Conservation (phyloP, 64 coral and sea anemone species). For the Montipora cactus region DNA sequence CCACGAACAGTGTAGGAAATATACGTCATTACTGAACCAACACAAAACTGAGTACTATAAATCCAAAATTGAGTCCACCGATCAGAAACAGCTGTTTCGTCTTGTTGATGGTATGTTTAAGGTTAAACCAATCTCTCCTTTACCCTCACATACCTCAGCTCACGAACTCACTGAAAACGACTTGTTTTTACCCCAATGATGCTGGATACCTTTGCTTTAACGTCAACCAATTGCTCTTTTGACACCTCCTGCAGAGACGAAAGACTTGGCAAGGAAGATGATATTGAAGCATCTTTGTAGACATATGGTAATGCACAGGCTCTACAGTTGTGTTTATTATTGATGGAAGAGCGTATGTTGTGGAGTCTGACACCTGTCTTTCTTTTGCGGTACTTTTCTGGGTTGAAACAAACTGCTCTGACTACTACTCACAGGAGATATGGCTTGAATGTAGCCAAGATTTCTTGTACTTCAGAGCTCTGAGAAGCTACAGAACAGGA, state of each 20-base stretch:
- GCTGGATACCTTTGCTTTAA: conserved; percentile 26
- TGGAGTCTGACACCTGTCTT: conserved; percentile 38
- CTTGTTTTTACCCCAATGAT: conserved; percentile 37
- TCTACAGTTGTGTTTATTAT: conserved; percentile 57
- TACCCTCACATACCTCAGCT: too few species aligned
- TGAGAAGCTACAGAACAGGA: conserved; percentile 55
- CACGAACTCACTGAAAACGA: not conserved
- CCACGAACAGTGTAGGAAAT: too few species aligned
- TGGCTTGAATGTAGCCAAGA: conserved; percentile 52
- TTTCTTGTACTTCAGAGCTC: conserved; percentile 55
- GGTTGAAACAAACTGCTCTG: conserved; percentile 43
- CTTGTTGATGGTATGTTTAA: too few species aligned
- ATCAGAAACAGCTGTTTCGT: too few species aligned
- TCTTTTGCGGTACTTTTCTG: conserved; percentile 40
- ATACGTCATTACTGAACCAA: too few species aligned
- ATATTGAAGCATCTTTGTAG: conserved; percentile 43
- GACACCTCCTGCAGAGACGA: conserved; percentile 50
- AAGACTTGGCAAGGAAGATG: conserved; percentile 61
- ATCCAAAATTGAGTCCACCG: too few species aligned
- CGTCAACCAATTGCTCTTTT: not conserved
- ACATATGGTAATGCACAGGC: conserved; percentile 51
- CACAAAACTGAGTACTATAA: too few species aligned
- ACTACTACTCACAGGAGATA: conserved; percentile 59
- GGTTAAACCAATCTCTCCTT: too few species aligned
- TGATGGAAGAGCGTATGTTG: conserved; percentile 41